Evolutionary conservation across 2,797 vertebrate species (phyloP).

Genomic region (Picus viridis): DNA sequence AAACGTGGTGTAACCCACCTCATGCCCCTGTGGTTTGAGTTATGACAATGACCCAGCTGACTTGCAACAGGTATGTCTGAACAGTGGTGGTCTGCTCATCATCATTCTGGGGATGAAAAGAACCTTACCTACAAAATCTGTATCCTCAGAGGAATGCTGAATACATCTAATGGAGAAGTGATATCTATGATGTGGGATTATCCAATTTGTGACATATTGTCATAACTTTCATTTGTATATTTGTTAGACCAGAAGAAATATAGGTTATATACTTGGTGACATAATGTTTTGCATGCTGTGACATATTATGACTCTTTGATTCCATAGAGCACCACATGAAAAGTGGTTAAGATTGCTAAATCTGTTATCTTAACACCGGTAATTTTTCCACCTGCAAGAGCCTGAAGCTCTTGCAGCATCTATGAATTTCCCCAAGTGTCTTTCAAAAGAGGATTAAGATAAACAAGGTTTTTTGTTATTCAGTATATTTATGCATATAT

Average conservation of each 20-base stretch:
- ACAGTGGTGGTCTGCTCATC: not conserved
- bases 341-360: not conserved
- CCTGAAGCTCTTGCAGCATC: not conserved
- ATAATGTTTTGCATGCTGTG: not conserved
- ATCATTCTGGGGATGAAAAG: not conserved
- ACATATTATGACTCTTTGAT: not conserved
- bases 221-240: not conserved
- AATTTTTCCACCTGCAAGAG: not conserved
- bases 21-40: rapidly evolving
- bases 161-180: not conserved
- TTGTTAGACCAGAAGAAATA: not conserved
- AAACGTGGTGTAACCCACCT: not conserved
- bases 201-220: not conserved
- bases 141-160: not conserved
- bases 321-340: not conserved
- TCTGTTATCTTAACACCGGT: not conserved
- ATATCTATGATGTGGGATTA: not conserved
- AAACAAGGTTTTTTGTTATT: not conserved
- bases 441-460: not conserved
- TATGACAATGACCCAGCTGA: not conserved
- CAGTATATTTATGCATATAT: not conserved
- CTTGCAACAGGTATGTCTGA: not conserved
- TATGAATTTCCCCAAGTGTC: not conserved
- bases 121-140: not conserved
- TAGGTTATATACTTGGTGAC: not conserved